Evolutionary conservation across 2,113 vertebrate genomes (phyloP).

Genomic region (Okapia johnstoni): DNA sequence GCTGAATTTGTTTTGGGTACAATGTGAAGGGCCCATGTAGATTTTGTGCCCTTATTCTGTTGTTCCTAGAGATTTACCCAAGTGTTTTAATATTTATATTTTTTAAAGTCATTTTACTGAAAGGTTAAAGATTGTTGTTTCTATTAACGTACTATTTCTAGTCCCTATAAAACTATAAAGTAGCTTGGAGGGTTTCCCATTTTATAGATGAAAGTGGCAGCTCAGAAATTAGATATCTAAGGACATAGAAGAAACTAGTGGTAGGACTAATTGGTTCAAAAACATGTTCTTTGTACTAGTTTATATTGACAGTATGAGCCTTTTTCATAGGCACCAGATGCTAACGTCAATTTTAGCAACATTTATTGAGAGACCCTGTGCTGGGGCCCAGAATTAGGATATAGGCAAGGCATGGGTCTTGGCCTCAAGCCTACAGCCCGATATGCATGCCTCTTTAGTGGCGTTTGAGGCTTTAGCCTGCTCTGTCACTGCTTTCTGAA

Average conservation of each 20-base stretch:
- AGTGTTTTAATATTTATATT: constrained; percentile 24
- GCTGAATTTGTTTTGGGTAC: background rate
- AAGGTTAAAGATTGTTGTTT: background rate
- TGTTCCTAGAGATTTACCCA: background rate
- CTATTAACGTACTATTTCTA: background rate
- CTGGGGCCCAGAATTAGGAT: background rate
- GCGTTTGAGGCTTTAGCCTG: background rate
- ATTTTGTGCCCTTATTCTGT: background rate
- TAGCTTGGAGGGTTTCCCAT: background rate
- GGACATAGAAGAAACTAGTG: background rate
- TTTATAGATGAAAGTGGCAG: background rate
- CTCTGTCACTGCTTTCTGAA: constrained; percentile 15
- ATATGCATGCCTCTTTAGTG: background rate
- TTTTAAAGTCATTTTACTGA: constrained; percentile 24
- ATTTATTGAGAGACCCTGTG: background rate
- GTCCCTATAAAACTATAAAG: background rate
- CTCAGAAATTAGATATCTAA: background rate
- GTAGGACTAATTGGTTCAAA: background rate
- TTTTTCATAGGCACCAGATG: background rate
- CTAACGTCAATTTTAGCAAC: background rate
- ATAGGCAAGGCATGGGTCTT: background rate
- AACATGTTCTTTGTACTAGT: background rate
- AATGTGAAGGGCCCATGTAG: background rate
- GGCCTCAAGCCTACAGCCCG: background rate
- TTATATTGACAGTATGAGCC: background rate